Conservation (phyloP, 1,140 invertebrate species). For the Drosophila subobscura region DNA sequence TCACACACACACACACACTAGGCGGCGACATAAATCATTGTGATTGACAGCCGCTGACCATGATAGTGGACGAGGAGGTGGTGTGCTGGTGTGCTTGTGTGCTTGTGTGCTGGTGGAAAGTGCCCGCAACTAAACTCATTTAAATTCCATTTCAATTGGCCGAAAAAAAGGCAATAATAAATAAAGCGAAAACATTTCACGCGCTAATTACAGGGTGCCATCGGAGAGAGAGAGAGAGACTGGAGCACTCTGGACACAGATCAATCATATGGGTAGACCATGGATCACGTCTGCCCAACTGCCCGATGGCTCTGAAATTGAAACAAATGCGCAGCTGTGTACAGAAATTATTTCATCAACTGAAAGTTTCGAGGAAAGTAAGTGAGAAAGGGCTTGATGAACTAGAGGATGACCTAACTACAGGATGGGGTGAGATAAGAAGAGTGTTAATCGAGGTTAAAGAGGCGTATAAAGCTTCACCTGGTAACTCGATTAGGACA, state of each 20-base stretch:
- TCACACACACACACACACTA: slow-evolving; percentile 7
- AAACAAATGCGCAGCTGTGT: slow-evolving; percentile 70
- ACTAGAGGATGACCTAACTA: not conserved
- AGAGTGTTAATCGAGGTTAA: too few relatives aligned
- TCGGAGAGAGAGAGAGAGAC: slow-evolving; percentile 18
- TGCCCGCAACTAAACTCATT: slow-evolving; percentile 79
- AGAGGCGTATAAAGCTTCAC: not conserved
- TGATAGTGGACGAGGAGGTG: slow-evolving; percentile 32
- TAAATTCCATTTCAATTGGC: slow-evolving; percentile 81
- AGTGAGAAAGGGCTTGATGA: slow-evolving; percentile 11
- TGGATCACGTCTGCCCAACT: not conserved
- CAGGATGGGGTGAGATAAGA: too few relatives aligned
- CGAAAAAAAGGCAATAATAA: slow-evolving; percentile 57
- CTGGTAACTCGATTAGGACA: not conserved
- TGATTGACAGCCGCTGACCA: slow-evolving; percentile 77
- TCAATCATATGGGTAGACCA: slow-evolving; percentile 65
- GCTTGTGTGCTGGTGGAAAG: slow-evolving; percentile 13
- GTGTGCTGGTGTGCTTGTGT: slow-evolving; percentile 7
- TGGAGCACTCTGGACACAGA: slow-evolving; percentile 63
- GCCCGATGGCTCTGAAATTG: slow-evolving; percentile 52
- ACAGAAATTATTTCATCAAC: slow-evolving; percentile 69
- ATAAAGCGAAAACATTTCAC: slow-evolving; percentile 59
- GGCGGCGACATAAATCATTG: slow-evolving; percentile 81
- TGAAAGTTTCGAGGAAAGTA: slow-evolving; percentile 22
- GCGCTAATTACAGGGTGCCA: slow-evolving; percentile 78